Evolutionary conservation across 2,888 invertebrate species (phyloP).

Genomic region (Ctenicera cuprea): DNA sequence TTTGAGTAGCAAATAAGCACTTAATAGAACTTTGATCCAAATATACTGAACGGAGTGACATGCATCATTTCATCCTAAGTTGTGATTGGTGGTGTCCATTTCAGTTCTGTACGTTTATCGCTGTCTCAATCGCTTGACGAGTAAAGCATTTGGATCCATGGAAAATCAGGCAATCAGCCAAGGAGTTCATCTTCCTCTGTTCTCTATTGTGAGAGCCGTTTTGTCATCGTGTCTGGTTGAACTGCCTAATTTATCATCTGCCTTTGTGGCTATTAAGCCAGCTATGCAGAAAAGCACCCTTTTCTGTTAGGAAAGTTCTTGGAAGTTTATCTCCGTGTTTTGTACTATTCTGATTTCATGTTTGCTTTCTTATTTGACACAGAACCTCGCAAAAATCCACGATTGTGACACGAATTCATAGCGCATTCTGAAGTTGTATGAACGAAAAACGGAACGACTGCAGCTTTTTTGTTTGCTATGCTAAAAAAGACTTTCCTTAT

Average conservation of each 20-base stretch:
- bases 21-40: background rate
- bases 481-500: conserved; percentile 16
- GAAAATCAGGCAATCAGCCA: conserved; percentile 36
- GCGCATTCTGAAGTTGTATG: background rate
- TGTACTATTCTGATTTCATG: conserved; percentile 13
- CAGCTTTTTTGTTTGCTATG: conserved; percentile 13
- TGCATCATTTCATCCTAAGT: background rate
- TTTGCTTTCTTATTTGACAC: conserved; percentile 10
- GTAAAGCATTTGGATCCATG: conserved; percentile 23
- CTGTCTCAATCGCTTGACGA: conserved; percentile 24
- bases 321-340: conserved; percentile 18
- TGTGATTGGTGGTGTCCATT: conserved; percentile 27
- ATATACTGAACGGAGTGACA: conserved; percentile 7
- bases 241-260: conserved; percentile 27
- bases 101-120: conserved; percentile 26
- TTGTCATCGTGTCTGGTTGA: conserved; percentile 32
- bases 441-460: background rate
- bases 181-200: conserved; percentile 26
- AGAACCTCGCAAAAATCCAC: background rate
- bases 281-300: conserved; percentile 25
- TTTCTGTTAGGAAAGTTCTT: conserved; percentile 12
- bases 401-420: background rate
- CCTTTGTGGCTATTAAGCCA: conserved; percentile 24
- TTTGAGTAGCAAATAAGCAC: too few relatives aligned
- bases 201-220: conserved; percentile 26